Percentiles rank a stretch among this genome's conserved stretches.
Conservation (phyloP, 2,888 invertebrate species). For the Nomada ferruginata region DNA sequence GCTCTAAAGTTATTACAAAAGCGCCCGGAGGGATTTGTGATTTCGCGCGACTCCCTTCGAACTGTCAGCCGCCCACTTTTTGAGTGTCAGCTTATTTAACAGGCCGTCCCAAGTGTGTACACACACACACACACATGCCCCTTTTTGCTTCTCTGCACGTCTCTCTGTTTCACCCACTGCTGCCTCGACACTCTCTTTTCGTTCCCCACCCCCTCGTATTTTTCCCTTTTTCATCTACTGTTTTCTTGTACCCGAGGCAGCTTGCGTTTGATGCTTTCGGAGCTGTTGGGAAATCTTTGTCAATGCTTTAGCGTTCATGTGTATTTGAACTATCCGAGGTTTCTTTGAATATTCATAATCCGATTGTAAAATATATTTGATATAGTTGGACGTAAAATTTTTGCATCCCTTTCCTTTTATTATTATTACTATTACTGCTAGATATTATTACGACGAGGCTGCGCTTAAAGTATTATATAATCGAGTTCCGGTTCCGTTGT, state of each 20-base stretch:
- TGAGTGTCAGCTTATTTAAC: conserved; percentile 72
- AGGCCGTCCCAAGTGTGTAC: conserved; percentile 51
- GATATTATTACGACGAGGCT: too few relatives aligned
- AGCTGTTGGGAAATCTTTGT: conserved; percentile 49
- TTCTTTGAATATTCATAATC: conserved; percentile 39
- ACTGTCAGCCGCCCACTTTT: conserved; percentile 69
- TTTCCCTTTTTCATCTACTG: conserved; percentile 41
- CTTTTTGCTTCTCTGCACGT: conserved; percentile 9
- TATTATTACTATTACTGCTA: not conserved
- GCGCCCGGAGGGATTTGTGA: conserved; percentile 58
- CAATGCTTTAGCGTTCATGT: not conserved
- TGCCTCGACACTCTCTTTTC: not conserved
- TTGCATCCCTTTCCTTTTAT: not conserved
- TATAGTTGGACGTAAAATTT: not conserved
- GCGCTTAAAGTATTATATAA: too few relatives aligned
- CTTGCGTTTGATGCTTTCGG: conserved; percentile 48
- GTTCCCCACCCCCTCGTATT: not conserved
- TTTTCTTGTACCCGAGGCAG: conserved; percentile 33
- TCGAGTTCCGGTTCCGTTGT: not conserved
- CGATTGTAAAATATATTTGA: not conserved
- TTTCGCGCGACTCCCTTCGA: conserved; percentile 62
- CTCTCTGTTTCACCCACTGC: conserved; percentile 28
- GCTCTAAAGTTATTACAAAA: conserved; percentile 63
- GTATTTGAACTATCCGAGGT: conserved; percentile 13
- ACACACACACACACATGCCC: conserved; percentile 10